Evolutionary conservation across 2,113 vertebrate species (phyloP).

Genomic region (Embiotoca jacksoni): DNA sequence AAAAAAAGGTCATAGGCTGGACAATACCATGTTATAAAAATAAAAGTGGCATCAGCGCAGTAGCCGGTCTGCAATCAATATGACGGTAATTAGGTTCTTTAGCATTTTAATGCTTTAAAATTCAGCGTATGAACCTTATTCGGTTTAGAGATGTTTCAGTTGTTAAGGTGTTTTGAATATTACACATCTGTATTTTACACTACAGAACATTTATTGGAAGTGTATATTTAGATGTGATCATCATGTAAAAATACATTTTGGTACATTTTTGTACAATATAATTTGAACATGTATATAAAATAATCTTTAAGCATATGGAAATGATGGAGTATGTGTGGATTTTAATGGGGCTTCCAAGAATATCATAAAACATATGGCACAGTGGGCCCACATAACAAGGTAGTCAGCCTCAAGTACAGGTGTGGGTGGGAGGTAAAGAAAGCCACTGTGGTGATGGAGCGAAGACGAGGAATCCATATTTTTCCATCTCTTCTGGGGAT

Average conservation of each 20-base stretch:
- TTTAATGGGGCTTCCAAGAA: neutral
- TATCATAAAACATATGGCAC: slow-evolving; percentile 25
- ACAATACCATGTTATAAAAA: neutral
- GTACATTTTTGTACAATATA: too few species aligned
- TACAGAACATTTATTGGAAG: too few species aligned
- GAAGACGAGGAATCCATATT: neutral
- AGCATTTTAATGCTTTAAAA: neutral
- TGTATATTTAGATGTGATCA: too few species aligned
- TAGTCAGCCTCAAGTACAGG: slow-evolving; percentile 23
- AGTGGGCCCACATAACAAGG: slow-evolving; percentile 1
- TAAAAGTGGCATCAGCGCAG: neutral
- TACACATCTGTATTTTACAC: neutral
- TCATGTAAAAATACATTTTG: too few species aligned
- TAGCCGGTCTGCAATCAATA: slow-evolving; percentile 8
- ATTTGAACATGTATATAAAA: too few species aligned
- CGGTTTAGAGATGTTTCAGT: too few species aligned
- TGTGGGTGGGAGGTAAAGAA: slow-evolving; percentile 38
- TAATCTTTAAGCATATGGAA: too few species aligned
- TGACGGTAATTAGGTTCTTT: slow-evolving; percentile 8
- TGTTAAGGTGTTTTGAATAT: neutral
- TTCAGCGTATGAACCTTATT: neutral
- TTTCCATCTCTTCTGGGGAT: slow-evolving; percentile 17
- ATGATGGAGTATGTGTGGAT: neutral
- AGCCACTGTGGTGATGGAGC: slow-evolving; percentile 32
- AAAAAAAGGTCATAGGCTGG: neutral